Base-by-base conservation (phyloP, 2,113 vertebrate species). In the Hyla sarda region DNA sequence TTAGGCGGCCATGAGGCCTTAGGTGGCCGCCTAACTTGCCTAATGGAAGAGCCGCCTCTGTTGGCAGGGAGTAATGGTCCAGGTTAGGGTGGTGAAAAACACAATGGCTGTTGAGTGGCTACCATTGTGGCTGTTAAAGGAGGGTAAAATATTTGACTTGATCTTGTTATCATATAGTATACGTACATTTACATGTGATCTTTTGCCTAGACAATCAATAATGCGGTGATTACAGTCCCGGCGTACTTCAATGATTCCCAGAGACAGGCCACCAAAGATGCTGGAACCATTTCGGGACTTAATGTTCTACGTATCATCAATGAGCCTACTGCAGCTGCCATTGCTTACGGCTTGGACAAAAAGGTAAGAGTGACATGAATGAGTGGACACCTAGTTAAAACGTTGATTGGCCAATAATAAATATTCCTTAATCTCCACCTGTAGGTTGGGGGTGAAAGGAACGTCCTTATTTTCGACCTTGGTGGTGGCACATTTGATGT, bases 201-300 rank as follows among this genome's bases (percentile, higher is more conserved):
- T 71, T 47, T 65, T 62, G 30, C 32, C 11, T 87, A 96, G 94
- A 10, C 92, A 17, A 89, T 97, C 85, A 95, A 82, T 54, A 97
- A 97, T 80, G 96, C 96, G 2, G 97, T 98, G 71, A 88, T 98
- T 88, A 97, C 97, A 0, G 97, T 98, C 75, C 96, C 97, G 0
- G 97, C 97, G 7, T 97, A 97, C 89, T 98, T 97, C 90, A 98
- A 96, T 25, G 97, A 98, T 90, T 98, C 96, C 21, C 96, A 98
- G 60, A 93, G 96, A 13, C 97, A 98, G 90, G 97, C 96, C 78
- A 97, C 97, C 77, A 97, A 98, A 90, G 96, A 98, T 48, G 96
- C 96, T 7, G 97, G 97, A 1, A 93, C 95, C 78, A 97, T 98
- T 10, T 58, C 96, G 0, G 97, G 97, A 14, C 95, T 97, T 2